phyloP scores from a whole-genome alignment of 1,140 invertebrate genomes.

The Spodoptera litura region DNA sequence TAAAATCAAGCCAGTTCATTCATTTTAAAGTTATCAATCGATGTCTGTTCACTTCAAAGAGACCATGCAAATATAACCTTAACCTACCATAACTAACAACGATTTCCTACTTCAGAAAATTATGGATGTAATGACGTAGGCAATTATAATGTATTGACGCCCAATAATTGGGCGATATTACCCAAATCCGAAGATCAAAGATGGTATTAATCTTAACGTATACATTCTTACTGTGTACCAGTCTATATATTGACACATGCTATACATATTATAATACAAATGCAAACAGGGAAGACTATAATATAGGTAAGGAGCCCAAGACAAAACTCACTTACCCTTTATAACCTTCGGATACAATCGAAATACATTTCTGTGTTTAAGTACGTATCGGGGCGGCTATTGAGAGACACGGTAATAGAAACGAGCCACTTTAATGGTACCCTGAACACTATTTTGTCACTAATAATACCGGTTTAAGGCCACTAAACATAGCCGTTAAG shows the following conservation, averaged over 20 bases:
- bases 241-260: background rate
- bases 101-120: too few species aligned
- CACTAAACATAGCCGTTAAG: slow-evolving; percentile 42
- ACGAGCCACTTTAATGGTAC: slow-evolving; percentile 36
- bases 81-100: too few species aligned
- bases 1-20: too few species aligned
- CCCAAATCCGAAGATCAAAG: too few species aligned
- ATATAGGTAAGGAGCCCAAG: background rate
- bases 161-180: too few species aligned
- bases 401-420: slow-evolving; percentile 45
- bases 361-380: slow-evolving; percentile 44
- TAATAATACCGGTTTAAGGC: slow-evolving; percentile 44
- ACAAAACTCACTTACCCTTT: slow-evolving; percentile 29
- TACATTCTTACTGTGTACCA: background rate
- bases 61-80: too few species aligned
- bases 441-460: slow-evolving; percentile 44
- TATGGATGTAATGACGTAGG: too few species aligned
- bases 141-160: too few species aligned
- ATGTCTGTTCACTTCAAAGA: too few species aligned
- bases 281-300: background rate
- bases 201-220: background rate
- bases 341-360: slow-evolving; percentile 35
- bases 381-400: slow-evolving; percentile 34
- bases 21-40: too few species aligned
- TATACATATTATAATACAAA: background rate